These are phyloP conservation scores for Cephus cinctus DNA, from an alignment of 1,140 invertebrate species.

Conservation along the genomic window DNA sequence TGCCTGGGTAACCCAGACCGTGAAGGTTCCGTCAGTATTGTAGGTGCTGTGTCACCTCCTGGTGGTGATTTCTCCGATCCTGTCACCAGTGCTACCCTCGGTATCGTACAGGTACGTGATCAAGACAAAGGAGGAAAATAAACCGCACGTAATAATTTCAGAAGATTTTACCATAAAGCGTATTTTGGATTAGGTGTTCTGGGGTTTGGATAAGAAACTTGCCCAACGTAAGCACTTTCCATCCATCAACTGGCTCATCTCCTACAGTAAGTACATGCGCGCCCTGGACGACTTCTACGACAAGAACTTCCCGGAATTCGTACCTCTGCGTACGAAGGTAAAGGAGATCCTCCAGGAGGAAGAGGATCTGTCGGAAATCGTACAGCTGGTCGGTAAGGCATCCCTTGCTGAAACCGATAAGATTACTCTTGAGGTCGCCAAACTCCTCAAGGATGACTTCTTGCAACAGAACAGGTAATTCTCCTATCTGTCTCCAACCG, in stretches of 20 bases:
- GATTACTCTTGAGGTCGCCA: constrained; percentile 98
- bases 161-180: constrained; percentile 4
- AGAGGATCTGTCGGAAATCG: constrained; percentile 99
- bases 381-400: constrained; percentile 98
- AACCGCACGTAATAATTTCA: background rate
- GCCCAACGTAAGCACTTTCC: constrained; percentile 99
- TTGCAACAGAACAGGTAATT: constrained; percentile 92
- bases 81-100: constrained; percentile 97
- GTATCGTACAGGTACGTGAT: constrained; percentile 84
- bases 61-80: constrained; percentile 99
- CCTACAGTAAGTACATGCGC: constrained; percentile 98
- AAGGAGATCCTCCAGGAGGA: constrained; percentile 99
- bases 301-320: constrained; percentile 98
- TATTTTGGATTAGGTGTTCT: constrained; percentile 74
- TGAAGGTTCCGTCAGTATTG: constrained; percentile 98
- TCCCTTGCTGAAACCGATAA: constrained; percentile 98
- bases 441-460: constrained; percentile 98
- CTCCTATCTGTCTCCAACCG: constrained; percentile 3
- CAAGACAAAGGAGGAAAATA: background rate
- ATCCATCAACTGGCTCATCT: constrained; percentile 99
- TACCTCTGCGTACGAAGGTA: constrained; percentile 89
- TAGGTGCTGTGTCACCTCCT: constrained; percentile 98
- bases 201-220: constrained; percentile 99
- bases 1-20: constrained; percentile 97
- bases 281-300: constrained; percentile 99